Conservation (phyloP, 2,888 invertebrate genomes). For the Terebella lapidaria region DNA sequence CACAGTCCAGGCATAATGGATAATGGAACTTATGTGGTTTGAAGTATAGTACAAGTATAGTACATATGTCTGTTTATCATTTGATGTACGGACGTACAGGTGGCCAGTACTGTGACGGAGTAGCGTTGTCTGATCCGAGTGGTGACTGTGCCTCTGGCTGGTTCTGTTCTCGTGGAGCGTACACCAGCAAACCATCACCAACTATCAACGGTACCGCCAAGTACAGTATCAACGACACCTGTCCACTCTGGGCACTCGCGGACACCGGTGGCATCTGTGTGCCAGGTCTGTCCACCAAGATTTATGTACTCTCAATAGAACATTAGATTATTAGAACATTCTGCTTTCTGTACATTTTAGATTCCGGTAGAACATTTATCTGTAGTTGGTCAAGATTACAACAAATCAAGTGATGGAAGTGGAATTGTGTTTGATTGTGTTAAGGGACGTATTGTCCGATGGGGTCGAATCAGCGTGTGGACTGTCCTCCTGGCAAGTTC, state of each 20-base stretch:
- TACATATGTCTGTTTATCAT: no score
- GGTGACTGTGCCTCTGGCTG: conserved; percentile 44
- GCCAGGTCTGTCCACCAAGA: conserved; percentile 44
- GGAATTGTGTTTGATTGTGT: background rate
- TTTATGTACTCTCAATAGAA: no score
- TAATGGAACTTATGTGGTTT: no score
- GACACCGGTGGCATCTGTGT: conserved; percentile 44
- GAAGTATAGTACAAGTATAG: no score
- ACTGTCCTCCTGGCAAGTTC: conserved; percentile 44
- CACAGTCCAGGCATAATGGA: no score
- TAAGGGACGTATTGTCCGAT: conserved; percentile 43
- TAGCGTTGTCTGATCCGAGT: conserved; percentile 39
- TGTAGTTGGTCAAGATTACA: no score
- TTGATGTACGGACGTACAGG: conserved; percentile 27
- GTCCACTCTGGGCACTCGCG: conserved; percentile 45
- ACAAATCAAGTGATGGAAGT: no score
- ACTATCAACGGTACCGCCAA: conserved; percentile 28
- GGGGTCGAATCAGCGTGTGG: conserved; percentile 32
- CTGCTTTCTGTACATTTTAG: no score
- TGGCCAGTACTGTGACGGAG: conserved; percentile 43
- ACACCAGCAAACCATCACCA: conserved; percentile 33
- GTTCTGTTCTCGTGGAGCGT: conserved; percentile 47
- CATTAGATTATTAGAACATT: no score
- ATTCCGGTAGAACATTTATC: no score
- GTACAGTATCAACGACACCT: conserved; percentile 30